Evolutionary conservation across 2,797 vertebrate genomes (phyloP), one percentile per base, ranked within the genome.

Genomic region (Lerista edwardsae): DNA sequence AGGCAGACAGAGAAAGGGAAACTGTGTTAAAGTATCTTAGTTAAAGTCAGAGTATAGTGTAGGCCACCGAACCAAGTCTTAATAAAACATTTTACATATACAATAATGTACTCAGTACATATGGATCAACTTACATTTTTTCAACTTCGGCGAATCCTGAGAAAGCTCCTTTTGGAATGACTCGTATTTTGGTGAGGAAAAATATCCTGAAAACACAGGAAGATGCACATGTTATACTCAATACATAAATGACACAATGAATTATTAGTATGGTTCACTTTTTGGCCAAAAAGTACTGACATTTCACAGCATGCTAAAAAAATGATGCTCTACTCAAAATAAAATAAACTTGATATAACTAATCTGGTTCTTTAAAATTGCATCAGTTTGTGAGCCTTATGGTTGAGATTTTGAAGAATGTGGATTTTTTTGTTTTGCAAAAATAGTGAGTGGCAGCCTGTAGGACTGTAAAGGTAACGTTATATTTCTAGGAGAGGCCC

Each of bases 61-160:
- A 64, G 6, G 67, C 29, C 51, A 69, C 27, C 36, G 85, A 47
- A 6, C 31, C 75, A 78, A 87, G 3, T 39, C 83, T 86, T 1
- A 23, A 79, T 65, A 75, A 75, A 82, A 75, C 74, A n/a, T 34
- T 76, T n/a, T n/a, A n/a, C n/a, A 27, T 69, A 34, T 84, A 79
- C 86, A 87, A 86, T 2, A n/a, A 44, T 31, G 6, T 68, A 36
- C 65, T 82, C 86, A 39, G 23, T 31, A 21, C 80, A 65, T 75
- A 80, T 29, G 39, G 36, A 89, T 3, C 29, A 96, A 97, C 97
- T 1, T 96, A 97, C 96, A 97, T 96, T 95, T 96, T 97, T 90
- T 96, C 95, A 82, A 97, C 93, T 88, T 97, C 94, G 34, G 4
- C 75, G 90, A 97, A 95, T 95, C 96, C 96, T 3, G 89, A 8